Conservation (phyloP, 2,888 invertebrate genomes). For the Torymus auratus region DNA sequence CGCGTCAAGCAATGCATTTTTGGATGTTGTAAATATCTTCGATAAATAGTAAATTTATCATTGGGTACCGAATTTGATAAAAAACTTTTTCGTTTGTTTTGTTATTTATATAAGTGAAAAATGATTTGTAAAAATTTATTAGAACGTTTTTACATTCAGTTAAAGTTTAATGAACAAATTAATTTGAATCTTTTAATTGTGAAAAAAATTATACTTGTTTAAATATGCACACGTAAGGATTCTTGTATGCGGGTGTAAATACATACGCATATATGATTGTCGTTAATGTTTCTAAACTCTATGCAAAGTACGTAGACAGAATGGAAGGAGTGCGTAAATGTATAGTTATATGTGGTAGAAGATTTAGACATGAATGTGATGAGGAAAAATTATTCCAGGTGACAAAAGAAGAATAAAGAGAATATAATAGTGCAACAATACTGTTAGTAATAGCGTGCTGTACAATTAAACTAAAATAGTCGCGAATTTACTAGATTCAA, state of each 20-base stretch:
- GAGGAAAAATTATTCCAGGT: constrained; percentile 42
- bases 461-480: constrained; percentile 35
- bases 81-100: too few relatives aligned
- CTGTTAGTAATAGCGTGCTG: constrained; percentile 28
- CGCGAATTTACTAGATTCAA: constrained; percentile 26
- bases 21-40: constrained; percentile 44
- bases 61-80: constrained; percentile 4
- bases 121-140: constrained; percentile 45
- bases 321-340: constrained; percentile 50
- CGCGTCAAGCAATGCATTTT: constrained; percentile 20
- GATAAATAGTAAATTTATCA: constrained; percentile 19
- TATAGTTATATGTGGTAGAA: constrained; percentile 51
- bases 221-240: constrained; percentile 59
- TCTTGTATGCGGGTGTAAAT: constrained; percentile 33
- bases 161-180: too few relatives aligned
- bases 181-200: constrained; percentile 46
- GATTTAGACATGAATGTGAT: constrained; percentile 53
- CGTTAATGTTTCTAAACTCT: constrained; percentile 75
- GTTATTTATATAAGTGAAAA: constrained; percentile 24
- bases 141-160: too few relatives aligned
- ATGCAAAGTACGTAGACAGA: constrained; percentile 58
- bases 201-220: constrained; percentile 62
- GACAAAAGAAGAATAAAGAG: constrained; percentile 40
- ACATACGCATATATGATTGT: constrained; percentile 63
- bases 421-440: constrained; percentile 45